Evolutionary conservation across 2,888 invertebrate species (phyloP).

Genomic region (Gastracanthus pulcherrimus): DNA sequence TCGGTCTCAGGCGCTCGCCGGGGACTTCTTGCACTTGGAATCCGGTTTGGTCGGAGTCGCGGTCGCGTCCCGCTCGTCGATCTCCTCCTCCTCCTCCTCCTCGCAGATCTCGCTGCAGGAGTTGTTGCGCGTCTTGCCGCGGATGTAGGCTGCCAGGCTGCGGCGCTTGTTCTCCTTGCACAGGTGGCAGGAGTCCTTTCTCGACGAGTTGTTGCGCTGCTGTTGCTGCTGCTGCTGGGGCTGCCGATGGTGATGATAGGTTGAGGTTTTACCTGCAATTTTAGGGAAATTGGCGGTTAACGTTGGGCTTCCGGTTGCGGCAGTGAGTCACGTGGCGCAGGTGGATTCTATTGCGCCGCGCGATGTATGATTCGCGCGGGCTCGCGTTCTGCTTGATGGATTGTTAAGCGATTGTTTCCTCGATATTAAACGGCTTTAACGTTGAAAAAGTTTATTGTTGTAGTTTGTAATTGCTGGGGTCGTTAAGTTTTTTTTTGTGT

Average conservation of each 20-base stretch:
- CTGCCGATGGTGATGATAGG: conserved; percentile 65
- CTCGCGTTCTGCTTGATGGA: neutral
- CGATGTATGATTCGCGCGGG: neutral
- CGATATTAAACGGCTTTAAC: neutral
- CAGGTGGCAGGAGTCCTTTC: conserved; percentile 78
- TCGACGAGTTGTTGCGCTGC: conserved; percentile 65
- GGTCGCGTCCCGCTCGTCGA: conserved; percentile 56
- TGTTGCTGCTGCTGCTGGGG: conserved; percentile 72
- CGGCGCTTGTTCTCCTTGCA: conserved; percentile 80
- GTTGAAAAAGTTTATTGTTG: neutral
- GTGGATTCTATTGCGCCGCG: neutral
- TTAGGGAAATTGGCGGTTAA: neutral
- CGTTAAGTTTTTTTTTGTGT: neutral
- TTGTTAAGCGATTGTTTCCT: neutral
- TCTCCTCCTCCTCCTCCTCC: conserved; percentile 75
- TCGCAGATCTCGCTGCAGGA: conserved; percentile 79
- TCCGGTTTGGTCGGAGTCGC: neutral
- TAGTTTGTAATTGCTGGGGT: no score
- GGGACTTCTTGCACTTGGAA: conserved; percentile 8
- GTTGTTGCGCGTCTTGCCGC: conserved; percentile 78
- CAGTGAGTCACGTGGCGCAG: neutral
- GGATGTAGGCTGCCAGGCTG: conserved; percentile 78
- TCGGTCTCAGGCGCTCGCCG: conserved; percentile 17
- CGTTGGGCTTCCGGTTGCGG: neutral
- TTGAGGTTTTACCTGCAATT: conserved; percentile 64